phyloP scores from a whole-genome alignment of 2,797 vertebrate species.

The Gymnothorax reevesii region DNA sequence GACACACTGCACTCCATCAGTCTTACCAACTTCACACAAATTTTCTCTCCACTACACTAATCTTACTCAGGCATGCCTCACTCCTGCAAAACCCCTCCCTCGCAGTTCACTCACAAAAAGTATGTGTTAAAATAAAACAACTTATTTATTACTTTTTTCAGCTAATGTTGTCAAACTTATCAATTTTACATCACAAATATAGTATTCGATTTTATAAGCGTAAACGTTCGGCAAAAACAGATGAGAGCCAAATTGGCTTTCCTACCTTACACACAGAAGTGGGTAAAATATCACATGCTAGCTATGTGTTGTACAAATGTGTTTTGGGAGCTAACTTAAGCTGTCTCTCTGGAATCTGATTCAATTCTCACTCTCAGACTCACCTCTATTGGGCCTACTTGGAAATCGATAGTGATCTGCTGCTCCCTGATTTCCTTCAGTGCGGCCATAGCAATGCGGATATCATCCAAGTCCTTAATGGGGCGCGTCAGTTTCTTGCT shows the following conservation, averaged over 20 bases:
- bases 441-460: conserved; percentile 86
- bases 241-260: too few relatives aligned
- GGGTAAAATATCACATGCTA: too few relatives aligned
- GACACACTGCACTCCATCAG: neutral
- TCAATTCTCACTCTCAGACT: neutral
- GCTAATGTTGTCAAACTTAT: too few relatives aligned
- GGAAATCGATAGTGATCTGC: conserved; percentile 85
- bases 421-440: conserved; percentile 90
- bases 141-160: too few relatives aligned
- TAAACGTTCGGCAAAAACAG: too few relatives aligned
- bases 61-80: neutral
- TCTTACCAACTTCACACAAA: neutral
- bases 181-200: too few relatives aligned
- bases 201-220: too few relatives aligned
- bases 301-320: too few relatives aligned
- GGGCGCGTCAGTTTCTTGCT: conserved; percentile 85
- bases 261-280: too few relatives aligned
- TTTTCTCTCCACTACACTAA: neutral
- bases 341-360: neutral
- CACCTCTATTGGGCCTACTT: conserved; percentile 92
- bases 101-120: too few relatives aligned
- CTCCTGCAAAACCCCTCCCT: neutral
- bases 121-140: too few relatives aligned
- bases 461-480: conserved; percentile 92
- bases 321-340: neutral